These are phyloP conservation scores for Fabriciana adippe DNA, from an alignment of 2,888 invertebrate species.

Conservation along the genomic window DNA sequence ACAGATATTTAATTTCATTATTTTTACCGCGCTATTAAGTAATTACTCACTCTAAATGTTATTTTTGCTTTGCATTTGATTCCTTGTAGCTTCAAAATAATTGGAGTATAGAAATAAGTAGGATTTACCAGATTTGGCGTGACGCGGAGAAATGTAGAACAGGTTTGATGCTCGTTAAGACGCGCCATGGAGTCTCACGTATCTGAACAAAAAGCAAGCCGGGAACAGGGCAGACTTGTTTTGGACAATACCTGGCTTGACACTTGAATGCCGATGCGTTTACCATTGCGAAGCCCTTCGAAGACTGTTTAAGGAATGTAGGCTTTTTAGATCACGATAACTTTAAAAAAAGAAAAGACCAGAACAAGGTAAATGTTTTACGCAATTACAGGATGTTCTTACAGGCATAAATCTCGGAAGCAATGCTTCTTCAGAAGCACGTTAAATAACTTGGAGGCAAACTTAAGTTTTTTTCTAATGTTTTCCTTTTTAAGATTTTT, in stretches of 20 bases:
- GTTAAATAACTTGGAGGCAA: neutral
- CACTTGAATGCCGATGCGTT: conserved; percentile 74
- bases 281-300: conserved; percentile 47
- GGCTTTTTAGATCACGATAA: conserved; percentile 37
- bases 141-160: conserved; percentile 70
- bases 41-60: neutral
- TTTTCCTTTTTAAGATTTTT: conserved; percentile 1
- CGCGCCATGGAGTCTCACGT: conserved; percentile 76
- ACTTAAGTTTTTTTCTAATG: conserved; percentile 4
- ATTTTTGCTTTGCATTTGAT: neutral
- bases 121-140: conserved; percentile 73
- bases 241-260: conserved; percentile 72
- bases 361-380: neutral
- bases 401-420: neutral
- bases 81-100: neutral
- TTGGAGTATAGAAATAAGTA: conserved; percentile 27
- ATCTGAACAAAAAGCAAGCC: conserved; percentile 68
- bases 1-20: conserved; percentile 28
- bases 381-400: conserved; percentile 12
- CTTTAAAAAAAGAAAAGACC: conserved; percentile 14
- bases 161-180: conserved; percentile 75
- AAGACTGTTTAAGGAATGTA: conserved; percentile 42
- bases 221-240: conserved; percentile 66
- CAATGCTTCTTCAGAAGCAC: neutral
- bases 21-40: conserved; percentile 28